These are phyloP conservation scores for Daubentonia madagascariensis DNA, from an alignment of 2,113 vertebrate genomes.

Conservation along the genomic window DNA sequence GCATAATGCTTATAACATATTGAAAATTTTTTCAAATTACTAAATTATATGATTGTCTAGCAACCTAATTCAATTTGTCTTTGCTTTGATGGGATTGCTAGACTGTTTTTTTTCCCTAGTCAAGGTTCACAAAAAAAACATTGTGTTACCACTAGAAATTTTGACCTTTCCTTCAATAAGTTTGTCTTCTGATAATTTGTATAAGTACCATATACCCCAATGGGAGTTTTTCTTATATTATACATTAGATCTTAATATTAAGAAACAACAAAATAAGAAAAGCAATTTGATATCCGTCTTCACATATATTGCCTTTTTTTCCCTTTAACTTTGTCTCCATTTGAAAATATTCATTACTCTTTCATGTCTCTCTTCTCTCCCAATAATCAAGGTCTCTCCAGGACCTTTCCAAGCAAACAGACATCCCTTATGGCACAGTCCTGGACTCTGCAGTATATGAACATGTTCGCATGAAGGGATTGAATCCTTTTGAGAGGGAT, in stretches of 20 bases:
- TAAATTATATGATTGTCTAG: background rate
- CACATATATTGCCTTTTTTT: conserved; percentile 18
- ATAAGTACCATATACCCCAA: background rate
- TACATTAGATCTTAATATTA: conserved; percentile 8
- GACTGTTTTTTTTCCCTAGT: background rate
- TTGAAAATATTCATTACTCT: conserved; percentile 47
- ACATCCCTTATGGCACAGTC: conserved; percentile 96
- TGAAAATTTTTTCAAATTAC: background rate
- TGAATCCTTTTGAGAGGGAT: conserved; percentile 99
- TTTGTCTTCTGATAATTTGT: background rate
- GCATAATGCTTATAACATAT: background rate
- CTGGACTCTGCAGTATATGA: conserved; percentile 97
- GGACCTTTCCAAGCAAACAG: conserved; percentile 97
- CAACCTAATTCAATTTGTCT: conserved; percentile 31
- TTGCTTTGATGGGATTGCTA: background rate
- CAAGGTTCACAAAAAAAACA: background rate
- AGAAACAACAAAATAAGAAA: background rate
- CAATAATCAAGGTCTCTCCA: conserved; percentile 91
- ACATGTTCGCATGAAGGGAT: conserved; percentile 94
- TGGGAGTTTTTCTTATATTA: background rate
- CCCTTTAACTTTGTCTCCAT: conserved; percentile 35
- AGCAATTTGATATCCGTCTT: background rate
- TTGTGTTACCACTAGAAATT: background rate
- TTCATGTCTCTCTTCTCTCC: conserved; percentile 67
- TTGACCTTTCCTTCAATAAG: background rate